Base-by-base conservation (phyloP, 2,113 vertebrate genomes). In the Anas platyrhynchos region DNA sequence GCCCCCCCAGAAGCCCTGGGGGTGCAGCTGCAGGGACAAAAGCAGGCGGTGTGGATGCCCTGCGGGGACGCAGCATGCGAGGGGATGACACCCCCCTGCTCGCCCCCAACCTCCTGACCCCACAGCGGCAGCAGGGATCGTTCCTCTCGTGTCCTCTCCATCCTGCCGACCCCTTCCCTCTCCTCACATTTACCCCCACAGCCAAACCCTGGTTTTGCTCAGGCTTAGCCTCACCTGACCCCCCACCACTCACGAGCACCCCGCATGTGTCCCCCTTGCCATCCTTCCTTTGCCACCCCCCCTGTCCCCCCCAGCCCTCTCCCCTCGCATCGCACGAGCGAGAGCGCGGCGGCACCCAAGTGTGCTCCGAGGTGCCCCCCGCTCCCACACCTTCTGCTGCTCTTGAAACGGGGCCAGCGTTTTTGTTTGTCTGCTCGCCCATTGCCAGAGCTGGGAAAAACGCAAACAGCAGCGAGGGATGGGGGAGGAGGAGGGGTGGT, bases 361-460 rank as follows among this genome's bases (percentile, higher is more conserved):
- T 72, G 74, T 36, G 32, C 31, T 3, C 78, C 17, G 79, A 66
- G 92, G 50, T 83, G 82, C 69, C 76, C 85, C 93, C 74, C 14
- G 32, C 88, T 94, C 96, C 86, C n/a, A 44, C 84, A 86, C 97
- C 96, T 95, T 94, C 96, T 97, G 97, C 85, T 91, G 88, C 89
- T 61, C 94, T 77, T 97, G 97, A 96, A 95, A 43, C 32, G 14
- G 59, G 88, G 94, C 96, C 97, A 97, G 95, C 83, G 46, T 77
- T 88, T 54, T 59, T 83, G 91, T 82, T 91, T 81, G 34, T 83
- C 94, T 41, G 82, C 76, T 84, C 89, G 86, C 87, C 92, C 87
- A 29, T 86, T 86, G 79, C 77, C 95, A 91, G 94, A 44, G 96
- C 92, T n/a, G 92, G 89, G 26, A 62, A 94, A 94, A 96, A 97